Base-by-base conservation (phyloP, 1,140 invertebrate species). In the Brachionus calyciflorus region DNA sequence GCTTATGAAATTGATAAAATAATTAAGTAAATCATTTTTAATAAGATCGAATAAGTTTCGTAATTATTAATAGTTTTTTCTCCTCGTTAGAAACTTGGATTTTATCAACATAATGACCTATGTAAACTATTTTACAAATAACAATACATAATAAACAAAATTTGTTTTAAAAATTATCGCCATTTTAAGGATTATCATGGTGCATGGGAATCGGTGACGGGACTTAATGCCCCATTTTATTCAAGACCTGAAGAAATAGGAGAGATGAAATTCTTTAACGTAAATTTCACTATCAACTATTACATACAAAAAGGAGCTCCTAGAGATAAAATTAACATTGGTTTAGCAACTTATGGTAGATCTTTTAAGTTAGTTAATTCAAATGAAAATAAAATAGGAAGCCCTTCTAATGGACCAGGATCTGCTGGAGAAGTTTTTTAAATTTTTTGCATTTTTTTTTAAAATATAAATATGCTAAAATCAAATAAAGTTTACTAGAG, bases 101-200 rank as follows among this genome's bases (percentile, higher is more conserved):
- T 96, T 95, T 88, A 91, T 97, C 86, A 97, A 96, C 85, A 87
- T 97, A 26, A 87, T 87, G 86, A 79, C 96, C 91, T 89, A 96
- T 86, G 91, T 55, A 46, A 44, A 19, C n/a, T n/a, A n/a, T 51
- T 2, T 55, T 44, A 3, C 0, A 9, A 30, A 21, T 44, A 2
- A 41, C n/a, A n/a, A n/a, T n/a, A n/a, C n/a, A n/a, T n/a, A n/a
- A n/a, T n/a, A n/a, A n/a, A n/a, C n/a, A n/a, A n/a, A n/a, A n/a
- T n/a, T n/a, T 19, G 12, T 49, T 49, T 19, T 5, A 14, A 6
- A 2, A 57, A 21, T 75, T 53, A 48, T 40, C n/a, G n/a, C n/a
- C n/a, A 24, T 24, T 49, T 46, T 44, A 14, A 55, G 49, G 76
- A 77, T 77, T 40, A 53, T 77, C 76, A 77, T 51, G 76, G 76